Conservation (phyloP, 2,113 vertebrate genomes). For the Tenebrosternarchus preto region DNA sequence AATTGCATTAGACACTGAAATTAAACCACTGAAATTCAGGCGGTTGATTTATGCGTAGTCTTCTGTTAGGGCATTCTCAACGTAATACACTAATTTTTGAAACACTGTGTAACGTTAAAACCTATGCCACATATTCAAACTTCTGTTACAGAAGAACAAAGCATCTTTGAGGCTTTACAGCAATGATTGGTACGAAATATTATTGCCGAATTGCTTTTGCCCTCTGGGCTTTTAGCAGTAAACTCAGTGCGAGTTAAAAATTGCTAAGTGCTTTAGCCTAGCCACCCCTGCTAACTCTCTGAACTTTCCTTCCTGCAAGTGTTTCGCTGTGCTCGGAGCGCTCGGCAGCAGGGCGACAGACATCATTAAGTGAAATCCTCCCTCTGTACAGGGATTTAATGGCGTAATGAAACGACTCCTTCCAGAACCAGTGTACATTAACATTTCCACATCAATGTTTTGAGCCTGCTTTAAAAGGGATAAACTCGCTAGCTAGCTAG, state of each 20-base stretch:
- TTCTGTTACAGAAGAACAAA: not conserved
- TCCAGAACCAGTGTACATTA: constrained; percentile 60
- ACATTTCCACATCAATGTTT: constrained; percentile 54
- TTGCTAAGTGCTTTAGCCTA: not conserved
- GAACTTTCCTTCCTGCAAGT: not conserved
- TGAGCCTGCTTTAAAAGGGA: constrained; percentile 50
- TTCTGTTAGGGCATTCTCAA: too few relatives aligned
- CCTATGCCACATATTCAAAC: not conserved
- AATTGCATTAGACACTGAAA: too few relatives aligned
- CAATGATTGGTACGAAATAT: not conserved
- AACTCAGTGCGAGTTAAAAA: not conserved
- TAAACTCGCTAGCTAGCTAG: constrained; percentile 36
- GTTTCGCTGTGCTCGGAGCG: constrained; percentile 13
- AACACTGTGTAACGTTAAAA: too few relatives aligned
- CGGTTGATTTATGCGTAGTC: too few relatives aligned
- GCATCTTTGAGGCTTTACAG: not conserved
- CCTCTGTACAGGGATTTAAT: constrained; percentile 56
- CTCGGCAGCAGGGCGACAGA: constrained; percentile 44
- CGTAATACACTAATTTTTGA: too few relatives aligned
- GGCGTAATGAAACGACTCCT: constrained; percentile 50
- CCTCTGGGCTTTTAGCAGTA: not conserved
- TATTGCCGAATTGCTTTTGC: not conserved
- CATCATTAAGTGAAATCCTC: constrained; percentile 50
- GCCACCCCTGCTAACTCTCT: not conserved
- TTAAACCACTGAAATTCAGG: too few relatives aligned